Percentiles rank a stretch among this genome's conserved stretches.
Evolutionary conservation across 1,140 invertebrate genomes (phyloP).

Genomic region (fruit fly (Drosophila melanogaster)): DNA sequence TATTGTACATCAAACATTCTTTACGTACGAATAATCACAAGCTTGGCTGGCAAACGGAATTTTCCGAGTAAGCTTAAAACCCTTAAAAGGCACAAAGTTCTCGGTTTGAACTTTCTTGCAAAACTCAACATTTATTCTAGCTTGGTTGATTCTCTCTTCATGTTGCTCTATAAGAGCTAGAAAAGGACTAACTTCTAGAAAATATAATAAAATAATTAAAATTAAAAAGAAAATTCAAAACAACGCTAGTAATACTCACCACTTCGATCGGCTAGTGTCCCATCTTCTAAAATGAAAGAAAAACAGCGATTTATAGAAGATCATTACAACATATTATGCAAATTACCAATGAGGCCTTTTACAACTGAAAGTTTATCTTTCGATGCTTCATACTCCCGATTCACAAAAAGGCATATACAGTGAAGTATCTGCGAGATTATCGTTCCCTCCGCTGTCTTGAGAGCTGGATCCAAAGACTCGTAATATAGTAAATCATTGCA

Average conservation of each 20-base stretch:
- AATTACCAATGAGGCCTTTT: constrained; percentile 21
- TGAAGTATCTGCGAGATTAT: constrained; percentile 23
- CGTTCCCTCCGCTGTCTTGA: constrained; percentile 24
- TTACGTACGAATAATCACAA: constrained; percentile 38
- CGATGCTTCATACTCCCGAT: constrained; percentile 18
- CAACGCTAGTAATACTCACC: constrained; percentile 4
- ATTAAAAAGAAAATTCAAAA: too few relatives aligned
- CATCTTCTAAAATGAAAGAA: background rate
- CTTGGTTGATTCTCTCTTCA: constrained; percentile 29
- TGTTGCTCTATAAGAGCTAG: constrained; percentile 21
- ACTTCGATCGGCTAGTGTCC: background rate
- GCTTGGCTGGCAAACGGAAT: constrained; percentile 29
- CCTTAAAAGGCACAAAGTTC: constrained; percentile 3
- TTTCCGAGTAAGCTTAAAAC: constrained; percentile 4
- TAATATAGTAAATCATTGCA: constrained; percentile 33
- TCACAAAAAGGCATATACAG: constrained; percentile 37
- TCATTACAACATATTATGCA: background rate
- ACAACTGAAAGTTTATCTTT: constrained; percentile 12
- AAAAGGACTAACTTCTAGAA: constrained; percentile 16
- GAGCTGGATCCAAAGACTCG: constrained; percentile 8
- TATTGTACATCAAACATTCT: background rate
- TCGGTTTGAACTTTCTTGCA: background rate
- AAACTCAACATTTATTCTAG: constrained; percentile 21
- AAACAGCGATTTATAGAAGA: too few relatives aligned
- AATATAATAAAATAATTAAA: background rate